phyloP scores from a whole-genome alignment of 1,140 invertebrate species.

The Diplogasteroides magnus region DNA sequence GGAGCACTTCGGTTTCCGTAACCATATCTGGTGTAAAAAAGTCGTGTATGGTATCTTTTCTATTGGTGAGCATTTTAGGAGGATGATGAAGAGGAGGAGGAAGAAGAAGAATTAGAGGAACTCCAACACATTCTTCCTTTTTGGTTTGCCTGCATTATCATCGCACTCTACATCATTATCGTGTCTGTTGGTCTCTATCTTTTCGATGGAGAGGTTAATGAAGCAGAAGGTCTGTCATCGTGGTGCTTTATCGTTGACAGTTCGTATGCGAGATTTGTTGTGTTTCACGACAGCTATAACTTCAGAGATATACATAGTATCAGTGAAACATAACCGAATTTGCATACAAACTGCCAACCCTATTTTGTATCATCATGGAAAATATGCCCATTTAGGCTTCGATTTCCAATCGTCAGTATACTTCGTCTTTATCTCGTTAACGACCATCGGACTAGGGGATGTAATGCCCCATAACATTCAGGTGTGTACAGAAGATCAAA shows the following conservation, averaged over 20 bases:
- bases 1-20: no score
- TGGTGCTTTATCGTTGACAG: no score
- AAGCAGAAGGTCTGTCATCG: not conserved
- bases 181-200: conserved; percentile 18
- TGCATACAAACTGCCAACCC: no score
- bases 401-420: conserved; percentile 16
- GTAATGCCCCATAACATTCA: conserved; percentile 29
- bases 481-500: no score
- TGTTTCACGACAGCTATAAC: no score
- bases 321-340: no score
- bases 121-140: conserved; percentile 15
- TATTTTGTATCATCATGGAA: not conserved
- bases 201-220: conserved; percentile 14
- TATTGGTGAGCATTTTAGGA: no score
- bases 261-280: no score
- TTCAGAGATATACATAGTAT: no score
- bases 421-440: conserved; percentile 28
- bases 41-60: no score
- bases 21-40: no score
- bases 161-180: conserved; percentile 15
- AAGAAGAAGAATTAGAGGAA: conserved; percentile 5
- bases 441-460: conserved; percentile 29
- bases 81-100: not conserved
- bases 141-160: conserved; percentile 20
- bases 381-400: conserved; percentile 8